These are phyloP conservation scores for Campoplex capitator DNA, from an alignment of 2,888 invertebrate genomes.

Conservation along the genomic window DNA sequence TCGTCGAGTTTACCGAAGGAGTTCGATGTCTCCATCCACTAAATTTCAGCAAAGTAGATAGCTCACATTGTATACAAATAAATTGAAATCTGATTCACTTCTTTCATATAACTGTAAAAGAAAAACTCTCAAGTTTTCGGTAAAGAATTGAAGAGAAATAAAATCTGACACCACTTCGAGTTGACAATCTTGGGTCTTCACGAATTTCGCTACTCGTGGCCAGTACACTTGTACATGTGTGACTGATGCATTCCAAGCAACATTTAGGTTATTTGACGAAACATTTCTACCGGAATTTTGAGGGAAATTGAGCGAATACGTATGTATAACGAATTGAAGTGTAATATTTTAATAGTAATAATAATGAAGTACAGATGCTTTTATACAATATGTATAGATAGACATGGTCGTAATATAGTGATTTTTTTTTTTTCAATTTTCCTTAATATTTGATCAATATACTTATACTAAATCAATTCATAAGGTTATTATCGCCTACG, in stretches of 20 bases:
- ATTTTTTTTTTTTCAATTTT: constrained; percentile 71
- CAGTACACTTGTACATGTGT: no score
- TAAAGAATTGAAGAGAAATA: no score
- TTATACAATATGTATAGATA: constrained; percentile 84
- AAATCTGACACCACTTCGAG: no score
- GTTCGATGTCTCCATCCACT: no score
- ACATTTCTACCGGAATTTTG: background rate
- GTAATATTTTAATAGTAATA: constrained; percentile 83
- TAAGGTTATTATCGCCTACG: constrained; percentile 79
- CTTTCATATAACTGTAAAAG: no score
- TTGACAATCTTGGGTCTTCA: no score
- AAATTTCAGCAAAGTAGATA: no score
- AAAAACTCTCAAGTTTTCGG: no score
- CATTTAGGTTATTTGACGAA: background rate
- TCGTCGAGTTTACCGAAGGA: no score
- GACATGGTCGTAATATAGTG: constrained; percentile 81
- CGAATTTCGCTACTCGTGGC: no score
- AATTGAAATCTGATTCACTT: no score
- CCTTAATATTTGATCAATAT: constrained; percentile 75
- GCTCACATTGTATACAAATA: no score
- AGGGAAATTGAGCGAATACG: constrained; percentile 52
- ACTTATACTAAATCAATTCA: constrained; percentile 79
- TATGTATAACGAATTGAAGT: constrained; percentile 74
- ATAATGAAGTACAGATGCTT: constrained; percentile 84
- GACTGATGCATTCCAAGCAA: background rate